Conservation (phyloP, 2,797 vertebrate genomes). For the Streptopelia turtur region DNA sequence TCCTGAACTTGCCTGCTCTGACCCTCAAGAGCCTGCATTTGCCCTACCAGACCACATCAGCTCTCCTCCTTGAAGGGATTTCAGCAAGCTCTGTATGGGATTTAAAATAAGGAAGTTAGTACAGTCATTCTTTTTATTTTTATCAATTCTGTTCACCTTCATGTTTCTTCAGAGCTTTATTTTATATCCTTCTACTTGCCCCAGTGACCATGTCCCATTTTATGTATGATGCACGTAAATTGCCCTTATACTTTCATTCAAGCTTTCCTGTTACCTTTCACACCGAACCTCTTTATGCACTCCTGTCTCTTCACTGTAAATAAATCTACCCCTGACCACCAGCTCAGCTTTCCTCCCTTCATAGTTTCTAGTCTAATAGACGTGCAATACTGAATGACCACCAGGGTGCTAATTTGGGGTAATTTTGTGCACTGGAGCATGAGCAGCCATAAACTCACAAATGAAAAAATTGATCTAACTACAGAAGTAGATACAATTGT, state of each 20-base stretch:
- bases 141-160: neutral
- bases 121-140: neutral
- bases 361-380: neutral
- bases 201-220: neutral
- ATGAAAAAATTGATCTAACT: neutral
- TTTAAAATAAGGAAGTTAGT: neutral
- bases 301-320: neutral
- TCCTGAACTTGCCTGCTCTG: neutral
- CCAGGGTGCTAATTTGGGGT: neutral
- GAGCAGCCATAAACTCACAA: neutral
- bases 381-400: neutral
- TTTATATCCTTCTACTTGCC: neutral
- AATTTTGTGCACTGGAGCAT: neutral
- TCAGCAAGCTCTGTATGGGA: neutral
- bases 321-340: neutral
- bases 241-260: neutral
- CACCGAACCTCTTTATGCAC: neutral
- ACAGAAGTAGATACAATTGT: neutral
- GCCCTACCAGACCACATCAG: neutral
- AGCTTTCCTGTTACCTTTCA: neutral
- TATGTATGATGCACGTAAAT: fast-evolving
- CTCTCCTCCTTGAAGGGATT: neutral
- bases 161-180: neutral
- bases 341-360: neutral
- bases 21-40: neutral